Base-by-base conservation (phyloP, 2,888 invertebrate species). In the Cylindroiulus punctatus region DNA sequence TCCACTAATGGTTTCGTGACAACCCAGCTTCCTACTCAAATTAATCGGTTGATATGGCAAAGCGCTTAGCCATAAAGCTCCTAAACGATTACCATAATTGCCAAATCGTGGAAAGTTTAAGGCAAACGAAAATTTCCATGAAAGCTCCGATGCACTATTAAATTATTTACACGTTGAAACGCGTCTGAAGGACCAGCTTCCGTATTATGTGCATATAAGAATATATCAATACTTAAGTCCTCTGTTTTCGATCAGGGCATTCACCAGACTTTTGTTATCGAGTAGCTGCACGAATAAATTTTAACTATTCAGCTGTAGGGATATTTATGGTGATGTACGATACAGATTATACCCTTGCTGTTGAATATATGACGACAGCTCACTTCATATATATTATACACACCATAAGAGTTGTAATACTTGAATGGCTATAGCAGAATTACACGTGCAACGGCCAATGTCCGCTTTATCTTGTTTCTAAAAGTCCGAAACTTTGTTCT, bases 381-480 rank as follows among this genome's bases (percentile, higher is more conserved):
- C 26, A 26, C 26, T 22, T 65, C n/a, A 65, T 26, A 26, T 22
- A 57, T n/a, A 40, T 14, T 14, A 47, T 47, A 14, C 17, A n/a
- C 14, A 65, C 65, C 65, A 26, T n/a, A 26, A 1, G 22, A 65
- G 22, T 26, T 65, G 26, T 26, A 26, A 14, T 52, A 52, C 52
- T n/a, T 0, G 8, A n/a, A n/a, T 65, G 26, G 65, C 65, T n/a
- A n/a, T 65, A 7, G 65, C 7, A 7, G 26, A 65, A 65, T 65
- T 65, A 26, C 65, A 26, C 10, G 65, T 65, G 0, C 65, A 26
- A 26, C 26, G 65, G 65, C 26, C 65, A 65, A 65, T 26, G 65
- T 65, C 65, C 65, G 65, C 65, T 65, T 65, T 65, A 65, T 65
- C 22, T 65, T 65, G 65, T 26, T 65, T 65, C 26, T n/a, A 26